Conservation (phyloP, 2,888 invertebrate genomes). For the Drosophila robusta region DNA sequence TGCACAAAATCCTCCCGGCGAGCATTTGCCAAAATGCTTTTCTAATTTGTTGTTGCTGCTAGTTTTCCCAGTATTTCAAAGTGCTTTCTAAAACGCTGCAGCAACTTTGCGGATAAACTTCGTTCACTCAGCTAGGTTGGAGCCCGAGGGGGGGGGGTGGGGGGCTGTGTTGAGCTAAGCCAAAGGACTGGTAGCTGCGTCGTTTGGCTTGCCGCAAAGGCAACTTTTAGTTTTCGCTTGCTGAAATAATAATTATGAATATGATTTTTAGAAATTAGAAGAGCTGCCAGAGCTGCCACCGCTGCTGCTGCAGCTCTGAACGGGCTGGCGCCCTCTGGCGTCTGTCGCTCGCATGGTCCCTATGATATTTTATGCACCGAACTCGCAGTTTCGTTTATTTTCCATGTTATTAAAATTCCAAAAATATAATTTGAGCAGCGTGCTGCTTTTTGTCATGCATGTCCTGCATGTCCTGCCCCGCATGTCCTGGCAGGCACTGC, state of each 20-base stretch:
- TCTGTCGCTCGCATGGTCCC: conserved; percentile 13
- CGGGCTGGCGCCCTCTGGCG: conserved; percentile 21
- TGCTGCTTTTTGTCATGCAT: conserved; percentile 21
- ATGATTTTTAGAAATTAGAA: conserved; percentile 62
- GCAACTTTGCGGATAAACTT: conserved; percentile 56
- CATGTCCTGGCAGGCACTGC: conserved; percentile 27
- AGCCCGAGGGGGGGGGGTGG: neutral
- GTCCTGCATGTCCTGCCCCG: conserved; percentile 17
- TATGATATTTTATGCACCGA: conserved; percentile 40
- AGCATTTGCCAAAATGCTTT: conserved; percentile 41
- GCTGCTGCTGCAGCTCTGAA: neutral
- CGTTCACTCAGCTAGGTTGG: conserved; percentile 14
- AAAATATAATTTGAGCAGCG: conserved; percentile 60
- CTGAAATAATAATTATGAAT: conserved; percentile 76
- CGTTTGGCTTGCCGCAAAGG: conserved; percentile 32
- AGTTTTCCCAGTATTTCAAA: conserved; percentile 30
- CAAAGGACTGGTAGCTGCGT: conserved; percentile 23
- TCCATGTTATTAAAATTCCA: conserved; percentile 66
- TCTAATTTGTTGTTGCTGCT: conserved; percentile 28
- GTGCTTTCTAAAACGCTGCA: conserved; percentile 33
- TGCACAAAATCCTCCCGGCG: conserved; percentile 19
- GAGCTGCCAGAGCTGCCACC: conserved; percentile 19
- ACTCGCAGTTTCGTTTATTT: conserved; percentile 47
- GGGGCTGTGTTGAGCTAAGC: neutral
- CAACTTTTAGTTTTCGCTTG: conserved; percentile 69